Conservation (phyloP, 2,888 invertebrate genomes). For the Deilephila elpenor region DNA sequence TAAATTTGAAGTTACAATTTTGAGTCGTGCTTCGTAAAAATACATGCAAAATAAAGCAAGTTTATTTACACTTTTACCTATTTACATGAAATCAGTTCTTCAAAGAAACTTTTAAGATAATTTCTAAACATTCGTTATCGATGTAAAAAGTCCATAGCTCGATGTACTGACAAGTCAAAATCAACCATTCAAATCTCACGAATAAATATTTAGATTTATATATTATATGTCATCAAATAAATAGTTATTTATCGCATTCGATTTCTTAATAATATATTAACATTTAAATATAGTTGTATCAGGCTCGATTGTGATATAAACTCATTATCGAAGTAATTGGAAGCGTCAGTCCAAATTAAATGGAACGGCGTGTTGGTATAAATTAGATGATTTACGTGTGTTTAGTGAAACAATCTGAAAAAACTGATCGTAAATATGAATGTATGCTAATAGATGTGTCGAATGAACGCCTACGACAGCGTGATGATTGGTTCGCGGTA, state of each 20-base stretch:
- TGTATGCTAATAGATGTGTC: constrained; percentile 67
- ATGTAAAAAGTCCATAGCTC: neutral
- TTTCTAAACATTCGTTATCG: neutral
- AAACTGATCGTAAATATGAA: constrained; percentile 66
- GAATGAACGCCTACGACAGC: constrained; percentile 64
- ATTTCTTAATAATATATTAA: neutral
- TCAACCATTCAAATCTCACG: neutral
- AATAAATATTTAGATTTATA: constrained; percentile 1
- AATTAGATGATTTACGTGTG: constrained; percentile 58
- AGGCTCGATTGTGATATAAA: constrained; percentile 10
- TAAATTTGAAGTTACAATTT: neutral
- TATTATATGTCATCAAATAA: neutral
- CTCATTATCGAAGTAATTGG: constrained; percentile 14
- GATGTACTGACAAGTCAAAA: too few species aligned
- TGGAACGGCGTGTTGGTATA: constrained; percentile 45
- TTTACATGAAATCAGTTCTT: too few species aligned
- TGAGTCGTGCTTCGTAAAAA: too few species aligned
- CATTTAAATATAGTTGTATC: neutral
- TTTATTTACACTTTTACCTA: too few species aligned
- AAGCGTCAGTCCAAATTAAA: constrained; percentile 36
- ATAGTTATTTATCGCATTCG: neutral
- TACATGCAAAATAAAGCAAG: too few species aligned
- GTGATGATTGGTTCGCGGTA: constrained; percentile 36
- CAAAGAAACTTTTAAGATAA: neutral
- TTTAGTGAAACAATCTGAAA: constrained; percentile 63